Conservation (phyloP, 35 echinoderm and acorn worm genomes). For the Ophioderma brevispina region DNA sequence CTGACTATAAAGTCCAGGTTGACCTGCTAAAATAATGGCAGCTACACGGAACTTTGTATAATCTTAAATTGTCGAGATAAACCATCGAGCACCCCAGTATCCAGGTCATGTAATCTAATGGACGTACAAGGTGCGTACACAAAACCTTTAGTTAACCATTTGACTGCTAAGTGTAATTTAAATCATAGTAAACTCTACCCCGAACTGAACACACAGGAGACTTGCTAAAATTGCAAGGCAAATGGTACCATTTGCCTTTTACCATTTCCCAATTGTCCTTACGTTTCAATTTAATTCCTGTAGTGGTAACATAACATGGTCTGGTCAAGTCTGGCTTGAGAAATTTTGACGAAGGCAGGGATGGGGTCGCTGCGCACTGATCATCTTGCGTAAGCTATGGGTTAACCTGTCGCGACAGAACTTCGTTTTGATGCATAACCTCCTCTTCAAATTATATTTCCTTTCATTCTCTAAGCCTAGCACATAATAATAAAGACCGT, state of each 20-base stretch:
- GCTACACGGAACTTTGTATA: neutral
- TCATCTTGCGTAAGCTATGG: neutral
- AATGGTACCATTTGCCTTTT: too few species aligned
- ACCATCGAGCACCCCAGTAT: neutral
- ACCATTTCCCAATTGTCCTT: neutral
- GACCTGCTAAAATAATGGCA: neutral
- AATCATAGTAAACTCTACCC: too few species aligned
- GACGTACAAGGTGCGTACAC: neutral
- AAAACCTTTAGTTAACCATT: neutral
- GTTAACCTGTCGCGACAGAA: neutral
- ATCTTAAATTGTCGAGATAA: neutral
- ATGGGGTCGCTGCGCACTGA: neutral
- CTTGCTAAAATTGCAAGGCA: too few species aligned
- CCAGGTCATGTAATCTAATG: neutral
- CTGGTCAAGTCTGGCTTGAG: too few species aligned
- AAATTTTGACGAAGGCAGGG: neutral
- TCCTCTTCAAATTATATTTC: constrained; percentile 13
- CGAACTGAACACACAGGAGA: too few species aligned
- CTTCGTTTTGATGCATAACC: neutral
- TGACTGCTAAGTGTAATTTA: too few species aligned
- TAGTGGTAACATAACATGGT: too few species aligned
- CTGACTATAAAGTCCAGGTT: too few species aligned
- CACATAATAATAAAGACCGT: constrained; percentile 4
- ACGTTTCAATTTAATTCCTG: neutral
- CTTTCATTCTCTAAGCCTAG: neutral